Conservation (phyloP, 1,140 invertebrate species). For the Papilio polyxenes region DNA sequence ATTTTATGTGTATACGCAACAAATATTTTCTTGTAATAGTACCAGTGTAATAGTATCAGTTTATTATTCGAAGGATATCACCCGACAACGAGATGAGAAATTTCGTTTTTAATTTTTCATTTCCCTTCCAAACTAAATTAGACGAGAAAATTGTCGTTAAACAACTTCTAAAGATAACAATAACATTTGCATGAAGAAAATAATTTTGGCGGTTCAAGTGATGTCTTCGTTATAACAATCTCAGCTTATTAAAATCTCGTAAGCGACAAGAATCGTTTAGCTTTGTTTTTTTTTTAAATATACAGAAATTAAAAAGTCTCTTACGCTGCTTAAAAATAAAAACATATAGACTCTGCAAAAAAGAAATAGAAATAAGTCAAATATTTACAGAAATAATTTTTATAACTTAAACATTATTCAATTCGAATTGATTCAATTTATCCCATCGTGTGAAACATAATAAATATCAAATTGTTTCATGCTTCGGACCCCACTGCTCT, state of each 20-base stretch:
- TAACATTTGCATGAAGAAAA: conserved; percentile 61
- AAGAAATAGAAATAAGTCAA: background rate
- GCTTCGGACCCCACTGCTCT: background rate
- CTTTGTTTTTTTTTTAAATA: background rate
- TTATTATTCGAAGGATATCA: conserved; percentile 4
- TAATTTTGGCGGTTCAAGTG: conserved; percentile 3
- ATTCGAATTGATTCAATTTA: background rate
- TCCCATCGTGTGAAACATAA: background rate
- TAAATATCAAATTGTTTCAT: background rate
- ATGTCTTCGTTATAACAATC: conserved; percentile 9
- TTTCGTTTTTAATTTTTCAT: conserved; percentile 72
- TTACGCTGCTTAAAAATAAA: background rate
- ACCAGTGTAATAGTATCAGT: background rate
- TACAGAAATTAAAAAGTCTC: background rate
- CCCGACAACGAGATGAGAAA: conserved; percentile 51
- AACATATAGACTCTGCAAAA: background rate
- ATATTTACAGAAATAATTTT: background rate
- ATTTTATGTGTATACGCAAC: background rate
- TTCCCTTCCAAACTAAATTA: conserved; percentile 55
- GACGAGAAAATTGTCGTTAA: conserved; percentile 48
- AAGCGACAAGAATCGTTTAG: background rate
- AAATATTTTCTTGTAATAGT: conserved; percentile 16
- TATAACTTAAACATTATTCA: background rate
- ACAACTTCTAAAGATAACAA: conserved; percentile 35
- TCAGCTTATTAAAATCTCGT: conserved; percentile 15